Evolutionary conservation across 2,797 vertebrate species (phyloP).

Genomic region (Paratrypauchen microcephalus): DNA sequence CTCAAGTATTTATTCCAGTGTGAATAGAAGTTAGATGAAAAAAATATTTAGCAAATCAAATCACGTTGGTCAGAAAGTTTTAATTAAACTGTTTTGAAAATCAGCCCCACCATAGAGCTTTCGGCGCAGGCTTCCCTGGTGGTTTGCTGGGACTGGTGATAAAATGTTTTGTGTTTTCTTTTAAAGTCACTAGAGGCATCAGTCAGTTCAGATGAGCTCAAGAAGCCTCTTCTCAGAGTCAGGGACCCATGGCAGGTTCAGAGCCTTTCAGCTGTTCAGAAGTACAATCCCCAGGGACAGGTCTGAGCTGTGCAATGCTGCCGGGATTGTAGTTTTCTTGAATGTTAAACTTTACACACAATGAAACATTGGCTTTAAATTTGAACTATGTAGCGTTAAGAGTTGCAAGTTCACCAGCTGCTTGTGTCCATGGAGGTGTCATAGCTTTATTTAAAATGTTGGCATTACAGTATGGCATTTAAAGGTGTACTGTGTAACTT

Average conservation of each 20-base stretch:
- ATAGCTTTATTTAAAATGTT: neutral
- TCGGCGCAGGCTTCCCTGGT: conserved; percentile 25
- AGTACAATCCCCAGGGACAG: conserved; percentile 11
- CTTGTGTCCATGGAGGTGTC: neutral
- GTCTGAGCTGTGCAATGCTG: conserved; percentile 1
- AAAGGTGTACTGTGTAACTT: no score
- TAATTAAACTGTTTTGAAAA: neutral
- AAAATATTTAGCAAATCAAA: neutral
- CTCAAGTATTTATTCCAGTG: neutral
- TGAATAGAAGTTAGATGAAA: neutral
- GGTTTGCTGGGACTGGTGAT: conserved; percentile 17
- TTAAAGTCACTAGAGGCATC: conserved; percentile 46
- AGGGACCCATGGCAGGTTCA: conserved; percentile 8
- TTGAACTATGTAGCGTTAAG: neutral
- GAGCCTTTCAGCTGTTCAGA: conserved; percentile 25
- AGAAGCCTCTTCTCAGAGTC: conserved; percentile 43
- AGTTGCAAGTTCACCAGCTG: neutral
- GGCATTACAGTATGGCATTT: neutral
- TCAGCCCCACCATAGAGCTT: neutral
- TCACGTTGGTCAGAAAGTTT: neutral
- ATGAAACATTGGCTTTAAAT: neutral
- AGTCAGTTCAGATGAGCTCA: conserved; percentile 59
- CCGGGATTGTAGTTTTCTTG: neutral
- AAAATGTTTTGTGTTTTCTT: conserved; percentile 36
- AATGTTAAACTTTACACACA: neutral